Conservation (phyloP, 2,113 vertebrate genomes). For the Neolamprologus tretocephalus region DNA sequence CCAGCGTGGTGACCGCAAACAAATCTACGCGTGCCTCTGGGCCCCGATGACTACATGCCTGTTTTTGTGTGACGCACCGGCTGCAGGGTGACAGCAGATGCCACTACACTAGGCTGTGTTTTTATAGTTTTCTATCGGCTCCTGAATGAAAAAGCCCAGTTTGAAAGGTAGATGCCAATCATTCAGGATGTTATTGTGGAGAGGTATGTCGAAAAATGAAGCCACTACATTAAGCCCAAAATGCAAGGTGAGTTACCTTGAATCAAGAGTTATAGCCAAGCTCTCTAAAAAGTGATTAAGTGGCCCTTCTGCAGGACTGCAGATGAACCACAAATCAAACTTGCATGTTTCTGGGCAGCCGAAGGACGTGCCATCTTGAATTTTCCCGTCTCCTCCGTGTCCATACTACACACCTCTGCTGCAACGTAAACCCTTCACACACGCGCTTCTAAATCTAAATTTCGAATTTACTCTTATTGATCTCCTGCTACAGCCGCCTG, state of each 20-base stretch:
- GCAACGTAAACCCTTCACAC: neutral
- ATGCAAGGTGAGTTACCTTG: neutral
- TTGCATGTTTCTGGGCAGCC: neutral
- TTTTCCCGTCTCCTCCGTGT: neutral
- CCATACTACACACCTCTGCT: neutral
- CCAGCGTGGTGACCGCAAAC: neutral
- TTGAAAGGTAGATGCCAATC: neutral
- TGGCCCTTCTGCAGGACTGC: neutral
- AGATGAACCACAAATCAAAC: neutral
- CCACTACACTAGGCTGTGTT: neutral
- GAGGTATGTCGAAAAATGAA: neutral
- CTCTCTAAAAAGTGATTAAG: neutral
- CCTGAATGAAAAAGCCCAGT: neutral
- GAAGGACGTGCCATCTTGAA: neutral
- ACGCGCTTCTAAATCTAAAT: neutral
- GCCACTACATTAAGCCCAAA: neutral
- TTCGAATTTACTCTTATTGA: neutral
- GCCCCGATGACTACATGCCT: neutral
- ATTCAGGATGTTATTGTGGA: neutral
- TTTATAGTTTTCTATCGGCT: neutral
- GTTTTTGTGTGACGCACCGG: neutral
- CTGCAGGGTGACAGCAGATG: neutral
- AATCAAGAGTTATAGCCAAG: neutral
- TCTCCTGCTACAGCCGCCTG: neutral
- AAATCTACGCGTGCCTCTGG: neutral